Evolutionary conservation across 2,113 vertebrate species (phyloP), one percentile per base, ranked within the genome.

Genomic region (Larimichthys crocea): DNA sequence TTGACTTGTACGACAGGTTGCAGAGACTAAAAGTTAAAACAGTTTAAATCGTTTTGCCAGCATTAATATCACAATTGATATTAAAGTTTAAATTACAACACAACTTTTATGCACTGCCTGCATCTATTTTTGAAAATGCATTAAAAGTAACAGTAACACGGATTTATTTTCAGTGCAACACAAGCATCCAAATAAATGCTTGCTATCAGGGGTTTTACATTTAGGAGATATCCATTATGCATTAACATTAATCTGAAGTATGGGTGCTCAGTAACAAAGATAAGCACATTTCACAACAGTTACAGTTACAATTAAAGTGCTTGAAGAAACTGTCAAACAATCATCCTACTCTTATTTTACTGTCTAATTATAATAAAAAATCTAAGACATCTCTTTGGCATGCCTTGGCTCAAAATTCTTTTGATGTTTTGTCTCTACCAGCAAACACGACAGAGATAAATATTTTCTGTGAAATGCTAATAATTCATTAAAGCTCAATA

Each of bases 401-500:
- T 5, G 57, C n/a, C 20, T 29, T 55, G 22, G 50, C 50, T 76
- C 12, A 16, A 16, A 69, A 50, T 20, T 79, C 19, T 44, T 69
- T 9, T 50, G 72, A 74, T 64, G 62, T 80, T 78, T 79, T 59
- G 22, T 67, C 20, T 42, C 57, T 29, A 57, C 20, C 52, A 40
- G 24, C 48, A 63, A 10, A 8, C n/a, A 16, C 2, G 55, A 57
- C 76, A 31, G n/a, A 69, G 56, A 71, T 22, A 0, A 19, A 80
- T 40, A 50, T 71, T 76, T 82, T 46, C 70, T 40, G n/a, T 56
- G 71, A 79, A 86, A 76, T 40, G 10, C 40, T 44, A 26, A 74
- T 75, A 68, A 78, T 73, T 86, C 70, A 55, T 84, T 52, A 8
- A 75, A 79, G 71, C 76, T 76, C 44, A 8, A 9, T 49, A 80